Base-by-base conservation (phyloP, 2,888 invertebrate genomes). In the Drosophila cognata region DNA sequence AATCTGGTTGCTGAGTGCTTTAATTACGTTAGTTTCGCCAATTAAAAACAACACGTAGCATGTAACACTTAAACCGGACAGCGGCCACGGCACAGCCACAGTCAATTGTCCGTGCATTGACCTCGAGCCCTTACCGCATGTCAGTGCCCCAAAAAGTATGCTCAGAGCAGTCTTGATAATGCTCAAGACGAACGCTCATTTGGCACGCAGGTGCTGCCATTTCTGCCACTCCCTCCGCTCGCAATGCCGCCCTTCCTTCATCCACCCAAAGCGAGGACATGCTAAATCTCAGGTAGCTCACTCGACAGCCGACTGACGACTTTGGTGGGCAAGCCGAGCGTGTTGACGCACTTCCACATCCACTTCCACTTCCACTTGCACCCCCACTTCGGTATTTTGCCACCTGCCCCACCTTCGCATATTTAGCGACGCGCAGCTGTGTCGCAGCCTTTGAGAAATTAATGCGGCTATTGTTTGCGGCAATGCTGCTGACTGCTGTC, bases 21-120 rank as follows among this genome's bases (percentile, higher is more conserved):
- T 79, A 89, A 89, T 87, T 88, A 79, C 88, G 76, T 88, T 89
- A 81, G 74, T 68, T 81, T 79, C 79, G 53, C 83, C 86, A 87
- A 87, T 90, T 86, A 85, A 88, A 83, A 77, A 72, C 66, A 77
- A 71, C 74, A 84, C 69, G 74, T 75, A 81, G 51, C 65, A 72
- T 68, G 68, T 65, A 61, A 46, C 43, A 29, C 58, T 38, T n/a
- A 56, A 56, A 33, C 11, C 51, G 62, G 46, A 57, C 21, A 29
- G 18, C 35, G 28, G 18, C 36, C n/a, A 21, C 29, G n/a, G 8
- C 13, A 31, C 33, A 46, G 8, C 38, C 72, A 66, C 41, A 55
- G 61, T 60, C 83, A 77, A 85, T 79, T 77, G 75, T 10, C 25
- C 77, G 90, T 71, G 51, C 90, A 74, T 77, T 90, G 86, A 83